These are phyloP conservation scores for Amblyraja radiata DNA, from an alignment of 2,797 vertebrate genomes.

Conservation along the genomic window DNA sequence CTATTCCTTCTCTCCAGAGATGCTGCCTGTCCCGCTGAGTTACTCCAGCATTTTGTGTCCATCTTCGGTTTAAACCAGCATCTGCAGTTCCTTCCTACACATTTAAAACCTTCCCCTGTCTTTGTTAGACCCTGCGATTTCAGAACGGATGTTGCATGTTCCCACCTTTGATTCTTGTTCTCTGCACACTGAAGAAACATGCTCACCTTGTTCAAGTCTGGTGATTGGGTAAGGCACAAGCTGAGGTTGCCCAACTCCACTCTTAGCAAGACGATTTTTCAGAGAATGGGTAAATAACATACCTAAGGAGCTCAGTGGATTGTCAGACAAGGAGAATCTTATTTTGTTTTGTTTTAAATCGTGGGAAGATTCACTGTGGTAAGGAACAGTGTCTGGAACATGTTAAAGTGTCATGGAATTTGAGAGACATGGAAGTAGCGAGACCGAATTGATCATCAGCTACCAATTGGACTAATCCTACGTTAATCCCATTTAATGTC, in stretches of 20 bases:
- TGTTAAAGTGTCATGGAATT: too few species aligned
- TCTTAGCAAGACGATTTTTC: background rate
- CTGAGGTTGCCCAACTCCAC: background rate
- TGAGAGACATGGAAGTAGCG: too few species aligned
- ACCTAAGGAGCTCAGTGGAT: background rate
- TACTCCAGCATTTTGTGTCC: too few species aligned
- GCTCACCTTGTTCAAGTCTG: background rate
- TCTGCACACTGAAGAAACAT: background rate
- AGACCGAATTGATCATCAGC: too few species aligned
- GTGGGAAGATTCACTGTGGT: background rate
- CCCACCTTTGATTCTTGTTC: background rate
- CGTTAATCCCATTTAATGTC: too few species aligned
- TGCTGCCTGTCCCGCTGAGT: too few species aligned
- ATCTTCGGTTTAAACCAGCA: too few species aligned
- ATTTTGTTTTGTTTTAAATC: background rate
- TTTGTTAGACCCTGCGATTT: background rate
- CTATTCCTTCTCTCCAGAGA: too few species aligned
- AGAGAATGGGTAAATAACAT: background rate
- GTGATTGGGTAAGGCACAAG: background rate
- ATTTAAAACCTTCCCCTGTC: background rate
- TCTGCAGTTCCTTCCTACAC: too few species aligned
- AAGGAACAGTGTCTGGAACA: background rate
- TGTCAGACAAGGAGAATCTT: background rate
- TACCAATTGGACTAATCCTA: too few species aligned
- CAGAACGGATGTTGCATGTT: background rate